Base-by-base conservation (phyloP, 2,113 vertebrate species). In the Chelonoidis abingdonii region DNA sequence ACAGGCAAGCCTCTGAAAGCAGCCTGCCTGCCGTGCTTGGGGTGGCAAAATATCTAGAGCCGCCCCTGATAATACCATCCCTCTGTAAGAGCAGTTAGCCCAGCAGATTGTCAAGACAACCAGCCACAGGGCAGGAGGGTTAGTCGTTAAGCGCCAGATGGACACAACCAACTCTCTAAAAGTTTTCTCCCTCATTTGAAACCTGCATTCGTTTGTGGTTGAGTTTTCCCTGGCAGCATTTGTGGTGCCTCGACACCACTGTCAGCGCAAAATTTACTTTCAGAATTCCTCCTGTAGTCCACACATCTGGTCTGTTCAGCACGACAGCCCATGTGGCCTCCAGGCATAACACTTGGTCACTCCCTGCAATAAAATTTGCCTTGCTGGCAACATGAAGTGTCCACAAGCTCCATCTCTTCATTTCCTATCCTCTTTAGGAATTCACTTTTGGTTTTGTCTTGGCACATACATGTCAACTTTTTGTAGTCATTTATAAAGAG, bases 171-270 rank as follows among this genome's bases (percentile, higher is more conserved):
- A 31, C 91, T 78, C 21, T 22, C 57, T 90, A 95, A 97, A 90
- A 53, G 16, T 76, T 94, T 91, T 96, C 75, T 90, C n/a, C 14
- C 89, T 89, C 88, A 69, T 87, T 96, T 91, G 86, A 82, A 94
- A 95, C 88, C 88, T 86, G 50, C 89, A 69, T 35, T 90, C 3
- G 65, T 17, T 80, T 95, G 78, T 81, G 91, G 78, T 41, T 88
- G 50, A 92, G 35, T 4, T 41, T 38, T 89, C 29, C 21, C 25
- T 89, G 92, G 56, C 17, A 91, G 25, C 87, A 83, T 21, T 47
- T 52, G 57, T 0, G 1, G 57, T 85, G 57, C 94, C 79, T 87
- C 82, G 83, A 65, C 69, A 86, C 89, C 59, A 69, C 72, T 88
- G 27, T 35, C 88, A 88, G 88, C 82, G 89, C 29, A 69, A 76